Percentiles rank a stretch among this genome's conserved stretches.
Conservation (phyloP, 2,113 vertebrate species). For the Ictalurus punctatus region DNA sequence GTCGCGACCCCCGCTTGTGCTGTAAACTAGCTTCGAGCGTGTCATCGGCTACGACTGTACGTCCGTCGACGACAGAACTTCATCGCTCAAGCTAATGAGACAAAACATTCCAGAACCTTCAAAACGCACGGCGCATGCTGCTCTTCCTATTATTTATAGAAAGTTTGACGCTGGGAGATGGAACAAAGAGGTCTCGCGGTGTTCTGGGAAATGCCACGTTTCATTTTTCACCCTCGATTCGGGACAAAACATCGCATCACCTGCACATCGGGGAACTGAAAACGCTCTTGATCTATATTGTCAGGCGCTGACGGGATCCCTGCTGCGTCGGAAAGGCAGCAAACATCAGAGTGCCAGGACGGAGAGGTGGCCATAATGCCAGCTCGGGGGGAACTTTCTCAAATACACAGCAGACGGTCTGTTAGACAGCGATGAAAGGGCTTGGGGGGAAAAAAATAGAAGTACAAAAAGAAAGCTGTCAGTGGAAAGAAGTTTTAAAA, state of each 20-base stretch:
- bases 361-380: conserved; percentile 36
- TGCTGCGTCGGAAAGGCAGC: conserved; percentile 48
- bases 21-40: not conserved
- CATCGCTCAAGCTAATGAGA: not conserved
- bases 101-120: not conserved
- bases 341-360: conserved; percentile 41
- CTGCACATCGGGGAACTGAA: conserved; percentile 45
- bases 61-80: not conserved
- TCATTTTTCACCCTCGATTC: conserved; percentile 41
- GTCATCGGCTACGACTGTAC: not conserved
- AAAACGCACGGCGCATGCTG: not conserved
- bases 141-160: conserved; percentile 35
- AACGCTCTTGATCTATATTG: conserved; percentile 52
- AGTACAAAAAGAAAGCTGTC: not conserved
- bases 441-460: not conserved
- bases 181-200: conserved; percentile 11
- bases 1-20: too few relatives aligned
- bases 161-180: not conserved
- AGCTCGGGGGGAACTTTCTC: conserved; percentile 27
- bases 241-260: conserved; percentile 45
- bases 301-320: conserved; percentile 46
- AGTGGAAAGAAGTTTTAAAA: not conserved
- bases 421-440: conserved; percentile 25
- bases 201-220: not conserved
- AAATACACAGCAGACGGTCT: conserved; percentile 37